phyloP scores from a whole-genome alignment of 2,113 vertebrate species.

The Apus apus region DNA sequence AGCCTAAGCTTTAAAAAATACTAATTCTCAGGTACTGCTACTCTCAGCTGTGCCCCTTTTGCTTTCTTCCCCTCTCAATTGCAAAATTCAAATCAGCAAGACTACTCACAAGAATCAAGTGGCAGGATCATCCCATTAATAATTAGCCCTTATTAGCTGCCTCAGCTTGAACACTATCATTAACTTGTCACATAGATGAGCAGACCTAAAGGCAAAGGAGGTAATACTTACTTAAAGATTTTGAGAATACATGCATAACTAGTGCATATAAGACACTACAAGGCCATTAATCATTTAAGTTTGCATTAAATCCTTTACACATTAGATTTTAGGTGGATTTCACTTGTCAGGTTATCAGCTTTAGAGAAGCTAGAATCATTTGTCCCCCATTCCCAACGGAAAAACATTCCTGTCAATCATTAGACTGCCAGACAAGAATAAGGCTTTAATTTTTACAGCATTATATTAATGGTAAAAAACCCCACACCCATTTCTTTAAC shows the following conservation, averaged over 20 bases:
- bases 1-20: background rate
- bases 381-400: background rate
- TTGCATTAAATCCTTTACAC: background rate
- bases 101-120: background rate
- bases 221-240: background rate
- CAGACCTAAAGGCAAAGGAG: background rate
- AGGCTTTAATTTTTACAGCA: constrained; percentile 20
- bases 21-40: background rate
- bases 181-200: background rate
- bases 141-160: background rate
- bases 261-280: background rate
- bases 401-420: background rate
- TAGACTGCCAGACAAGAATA: background rate
- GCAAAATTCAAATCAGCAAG: background rate
- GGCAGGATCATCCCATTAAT: background rate
- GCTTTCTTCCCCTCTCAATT: background rate
- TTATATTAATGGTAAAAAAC: background rate
- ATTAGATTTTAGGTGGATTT: background rate
- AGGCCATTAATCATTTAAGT: background rate
- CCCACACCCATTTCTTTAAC: background rate
- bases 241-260: background rate
- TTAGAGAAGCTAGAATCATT: background rate
- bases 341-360: background rate
- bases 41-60: background rate
- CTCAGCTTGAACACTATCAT: background rate